Evolutionary conservation across 2,113 vertebrate genomes (phyloP).

Genomic region (Triplophysa siluroides): DNA sequence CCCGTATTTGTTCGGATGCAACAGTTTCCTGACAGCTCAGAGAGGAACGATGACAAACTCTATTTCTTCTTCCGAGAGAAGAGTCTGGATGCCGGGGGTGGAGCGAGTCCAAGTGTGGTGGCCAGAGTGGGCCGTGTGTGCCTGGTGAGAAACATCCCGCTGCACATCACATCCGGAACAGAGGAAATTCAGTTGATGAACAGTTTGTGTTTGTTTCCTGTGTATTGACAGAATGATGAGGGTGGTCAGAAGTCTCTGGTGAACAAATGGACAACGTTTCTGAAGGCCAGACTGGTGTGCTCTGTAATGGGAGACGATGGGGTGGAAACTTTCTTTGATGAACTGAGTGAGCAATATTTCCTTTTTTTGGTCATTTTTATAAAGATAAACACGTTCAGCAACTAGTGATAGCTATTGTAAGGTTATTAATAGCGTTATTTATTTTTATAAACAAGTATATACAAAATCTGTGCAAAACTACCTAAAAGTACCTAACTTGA

Average conservation of each 20-base stretch:
- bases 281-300: constrained; percentile 83
- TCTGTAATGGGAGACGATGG: constrained; percentile 82
- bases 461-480: too few relatives aligned
- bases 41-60: constrained; percentile 82
- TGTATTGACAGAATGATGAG: constrained; percentile 77
- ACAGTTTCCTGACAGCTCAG: constrained; percentile 81
- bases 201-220: constrained; percentile 1
- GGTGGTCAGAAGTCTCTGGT: constrained; percentile 83
- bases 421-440: too few relatives aligned
- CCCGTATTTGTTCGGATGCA: constrained; percentile 81
- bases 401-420: too few relatives aligned
- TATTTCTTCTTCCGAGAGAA: constrained; percentile 87
- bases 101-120: constrained; percentile 74
- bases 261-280: constrained; percentile 85
- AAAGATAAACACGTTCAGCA: too few relatives aligned
- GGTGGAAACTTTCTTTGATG: constrained; percentile 83
- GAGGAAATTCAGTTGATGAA: constrained; percentile 2
- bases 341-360: constrained; percentile 74
- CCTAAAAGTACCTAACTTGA: too few relatives aligned
- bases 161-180: not conserved
- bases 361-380: not conserved
- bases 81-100: constrained; percentile 74
- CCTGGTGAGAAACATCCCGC: constrained; percentile 69
- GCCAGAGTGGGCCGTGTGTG: constrained; percentile 82
- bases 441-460: too few relatives aligned